These are phyloP conservation scores for Amazonetta brasiliensis DNA, from an alignment of 2,797 vertebrate species.

Conservation along the genomic window DNA sequence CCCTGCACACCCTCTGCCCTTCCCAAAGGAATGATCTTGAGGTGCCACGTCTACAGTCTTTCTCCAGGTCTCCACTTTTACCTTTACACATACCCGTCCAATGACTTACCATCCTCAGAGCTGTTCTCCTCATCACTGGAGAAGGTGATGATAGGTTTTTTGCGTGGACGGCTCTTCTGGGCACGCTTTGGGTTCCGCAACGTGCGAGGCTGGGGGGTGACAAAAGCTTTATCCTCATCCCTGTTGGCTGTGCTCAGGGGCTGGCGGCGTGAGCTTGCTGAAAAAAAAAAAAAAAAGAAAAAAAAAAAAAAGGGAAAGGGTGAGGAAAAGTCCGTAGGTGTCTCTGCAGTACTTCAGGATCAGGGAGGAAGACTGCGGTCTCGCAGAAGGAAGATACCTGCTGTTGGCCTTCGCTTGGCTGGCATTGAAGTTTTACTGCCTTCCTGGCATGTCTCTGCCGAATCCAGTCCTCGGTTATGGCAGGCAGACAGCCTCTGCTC, in stretches of 20 bases:
- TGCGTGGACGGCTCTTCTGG: slow-evolving; percentile 37
- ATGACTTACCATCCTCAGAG: slow-evolving; percentile 78
- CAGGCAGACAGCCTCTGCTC: slow-evolving; percentile 89
- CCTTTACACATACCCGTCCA: accelerated
- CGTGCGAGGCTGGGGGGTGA: slow-evolving; percentile 79
- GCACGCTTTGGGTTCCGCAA: slow-evolving; percentile 21
- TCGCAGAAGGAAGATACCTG: slow-evolving; percentile 48
- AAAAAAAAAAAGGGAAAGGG: neutral
- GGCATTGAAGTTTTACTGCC: neutral
- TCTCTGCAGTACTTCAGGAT: neutral
- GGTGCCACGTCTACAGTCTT: neutral
- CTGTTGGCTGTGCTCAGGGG: slow-evolving; percentile 45
- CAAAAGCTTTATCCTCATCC: slow-evolving; percentile 78
- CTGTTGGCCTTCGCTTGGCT: slow-evolving; percentile 32
- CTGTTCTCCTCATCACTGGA: slow-evolving; percentile 89
- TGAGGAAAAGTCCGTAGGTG: neutral
- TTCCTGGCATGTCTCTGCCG: slow-evolving; percentile 78
- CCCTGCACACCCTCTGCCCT: neutral
- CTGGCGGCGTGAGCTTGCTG: neutral
- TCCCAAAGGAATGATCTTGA: neutral
- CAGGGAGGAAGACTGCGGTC: neutral
- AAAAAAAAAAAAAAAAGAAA: neutral
- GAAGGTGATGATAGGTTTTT: slow-evolving; percentile 83
- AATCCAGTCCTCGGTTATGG: slow-evolving; percentile 88
- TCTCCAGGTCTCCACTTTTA: neutral